These are phyloP conservation scores for Piprites chloris DNA, from an alignment of 2,113 vertebrate genomes.

Conservation along the genomic window DNA sequence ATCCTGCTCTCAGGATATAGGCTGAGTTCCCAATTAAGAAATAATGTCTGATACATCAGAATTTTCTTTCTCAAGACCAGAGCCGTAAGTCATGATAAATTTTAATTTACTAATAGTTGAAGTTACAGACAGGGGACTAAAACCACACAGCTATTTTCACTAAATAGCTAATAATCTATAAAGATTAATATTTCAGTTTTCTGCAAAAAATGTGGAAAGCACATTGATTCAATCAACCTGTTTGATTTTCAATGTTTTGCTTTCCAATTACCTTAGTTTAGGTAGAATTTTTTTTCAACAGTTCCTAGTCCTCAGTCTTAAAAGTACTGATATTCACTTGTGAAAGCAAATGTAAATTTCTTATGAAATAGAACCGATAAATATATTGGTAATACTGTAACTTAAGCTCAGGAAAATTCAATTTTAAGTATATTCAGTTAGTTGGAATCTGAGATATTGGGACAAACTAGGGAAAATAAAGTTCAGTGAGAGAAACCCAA, in stretches of 20 bases:
- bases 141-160: neutral
- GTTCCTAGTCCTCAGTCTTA: neutral
- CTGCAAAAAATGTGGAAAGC: neutral
- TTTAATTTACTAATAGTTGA: neutral
- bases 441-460: neutral
- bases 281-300: neutral
- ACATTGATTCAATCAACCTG: neutral
- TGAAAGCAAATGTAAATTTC: neutral
- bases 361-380: neutral
- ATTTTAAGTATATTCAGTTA: neutral
- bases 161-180: neutral
- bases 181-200: neutral
- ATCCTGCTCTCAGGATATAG: neutral
- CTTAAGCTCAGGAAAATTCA: neutral
- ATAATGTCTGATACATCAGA: neutral
- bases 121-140: neutral
- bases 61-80: neutral
- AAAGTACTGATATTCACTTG: neutral
- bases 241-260: neutral
- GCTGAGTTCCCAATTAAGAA: neutral
- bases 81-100: neutral
- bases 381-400: neutral
- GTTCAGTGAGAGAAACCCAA: neutral
- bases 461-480: neutral
- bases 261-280: neutral